These are phyloP conservation scores for Hestina assimilis DNA, from an alignment of 1,140 invertebrate species.

Conservation along the genomic window DNA sequence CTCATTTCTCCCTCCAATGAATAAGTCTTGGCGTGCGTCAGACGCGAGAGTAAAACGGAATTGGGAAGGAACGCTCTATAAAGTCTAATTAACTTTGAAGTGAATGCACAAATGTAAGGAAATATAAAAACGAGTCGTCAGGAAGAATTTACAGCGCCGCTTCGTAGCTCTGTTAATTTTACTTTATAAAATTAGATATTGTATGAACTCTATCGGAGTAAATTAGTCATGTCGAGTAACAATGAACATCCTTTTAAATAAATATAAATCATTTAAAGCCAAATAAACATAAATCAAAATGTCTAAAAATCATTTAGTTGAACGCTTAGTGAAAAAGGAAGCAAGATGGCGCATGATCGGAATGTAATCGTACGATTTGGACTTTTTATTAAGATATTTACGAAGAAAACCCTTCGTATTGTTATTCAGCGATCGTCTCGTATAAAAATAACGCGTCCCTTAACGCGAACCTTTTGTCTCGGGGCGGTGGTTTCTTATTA, in stretches of 20 bases:
- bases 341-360: constrained; percentile 61
- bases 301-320: constrained; percentile 51
- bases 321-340: constrained; percentile 60
- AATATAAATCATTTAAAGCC: constrained; percentile 53
- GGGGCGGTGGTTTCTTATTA: constrained; percentile 56
- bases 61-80: constrained; percentile 77
- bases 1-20: constrained; percentile 61
- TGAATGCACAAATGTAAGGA: constrained; percentile 72
- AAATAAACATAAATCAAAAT: constrained; percentile 58
- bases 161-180: constrained; percentile 18
- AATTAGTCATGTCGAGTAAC: constrained; percentile 31
- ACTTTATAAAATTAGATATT: constrained; percentile 2
- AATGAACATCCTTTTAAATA: constrained; percentile 61
- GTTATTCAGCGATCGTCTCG: constrained; percentile 67
- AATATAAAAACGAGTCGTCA: constrained; percentile 64
- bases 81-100: constrained; percentile 77
- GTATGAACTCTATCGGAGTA: constrained; percentile 3
- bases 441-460: constrained; percentile 73
- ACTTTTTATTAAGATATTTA: constrained; percentile 74
- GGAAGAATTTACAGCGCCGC: constrained; percentile 45
- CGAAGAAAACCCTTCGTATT: constrained; percentile 62
- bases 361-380: constrained; percentile 67
- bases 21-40: constrained; percentile 72
- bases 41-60: constrained; percentile 71
- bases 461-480: constrained; percentile 63